phyloP scores from a whole-genome alignment of 1,140 invertebrate genomes.

The Adelges cooleyi region DNA sequence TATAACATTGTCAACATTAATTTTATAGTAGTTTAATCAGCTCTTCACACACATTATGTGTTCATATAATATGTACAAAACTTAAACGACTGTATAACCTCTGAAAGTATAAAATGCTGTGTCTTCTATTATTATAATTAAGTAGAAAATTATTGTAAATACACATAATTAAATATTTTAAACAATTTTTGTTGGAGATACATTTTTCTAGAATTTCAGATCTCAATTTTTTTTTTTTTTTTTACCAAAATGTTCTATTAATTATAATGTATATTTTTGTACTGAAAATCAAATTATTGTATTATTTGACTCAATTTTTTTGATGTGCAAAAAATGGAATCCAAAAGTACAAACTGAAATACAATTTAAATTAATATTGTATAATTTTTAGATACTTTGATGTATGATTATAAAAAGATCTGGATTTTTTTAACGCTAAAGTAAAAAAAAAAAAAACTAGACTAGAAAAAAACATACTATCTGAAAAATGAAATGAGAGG shows the following conservation, averaged over 20 bases:
- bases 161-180: too few relatives aligned
- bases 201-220: not conserved
- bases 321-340: not conserved
- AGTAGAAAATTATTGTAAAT: conserved; percentile 18
- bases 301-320: not conserved
- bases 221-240: conserved; percentile 17
- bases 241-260: conserved; percentile 1
- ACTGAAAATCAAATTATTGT: conserved; percentile 20
- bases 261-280: conserved; percentile 3
- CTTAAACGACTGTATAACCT: conserved; percentile 23
- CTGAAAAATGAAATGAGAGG: too few relatives aligned
- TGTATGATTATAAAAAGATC: too few relatives aligned
- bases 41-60: conserved; percentile 16
- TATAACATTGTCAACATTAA: too few relatives aligned
- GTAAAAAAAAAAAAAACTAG: too few relatives aligned
- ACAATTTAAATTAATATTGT: too few relatives aligned
- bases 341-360: conserved; percentile 16
- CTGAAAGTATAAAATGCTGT: too few relatives aligned
- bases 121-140: not conserved
- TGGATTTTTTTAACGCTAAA: too few relatives aligned
- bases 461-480: too few relatives aligned
- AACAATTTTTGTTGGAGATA: too few relatives aligned
- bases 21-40: too few relatives aligned
- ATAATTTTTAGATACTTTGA: too few relatives aligned
- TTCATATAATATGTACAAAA: conserved; percentile 22